Evolutionary conservation across 2,888 invertebrate species (phyloP), one percentile per base, ranked within the genome.

Genomic region (Lampropteryx suffumata): DNA sequence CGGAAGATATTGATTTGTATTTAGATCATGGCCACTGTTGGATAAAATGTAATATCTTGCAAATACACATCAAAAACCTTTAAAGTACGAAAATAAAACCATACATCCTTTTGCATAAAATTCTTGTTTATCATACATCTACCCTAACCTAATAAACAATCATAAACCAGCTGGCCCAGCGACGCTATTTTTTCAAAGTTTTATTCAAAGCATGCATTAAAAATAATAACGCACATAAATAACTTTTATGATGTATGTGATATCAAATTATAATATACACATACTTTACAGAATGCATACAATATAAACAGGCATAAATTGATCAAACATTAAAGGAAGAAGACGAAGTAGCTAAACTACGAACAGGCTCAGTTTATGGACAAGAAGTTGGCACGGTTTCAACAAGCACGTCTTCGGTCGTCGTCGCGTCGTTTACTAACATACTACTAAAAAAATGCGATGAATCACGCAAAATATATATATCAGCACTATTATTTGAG

Each of bases 321-420:
- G 54, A 52, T 55, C 46, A 53, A 59, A 62, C 53, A 46, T 55
- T 47, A 44, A 57, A 53, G 53, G 44, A 45, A 41, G 35, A 41
- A 40, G 41, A 41, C 32, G 21, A 50, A 41, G 47, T 53, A 51
- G 43, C 47, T 50, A 49, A 48, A 52, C 30, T 35, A 33, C 29
- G 29, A 47, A 47, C 7, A 24, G 24, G 32, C 47, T 59, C 54
- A 50, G 51, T 61, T 59, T 57, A 63, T 55, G 44, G 57, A 57
- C 51, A 54, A 57, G 39, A 50, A 36, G 50, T 61, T 64, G 66
- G 66, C 64, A 60, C 51, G 27, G 50, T 52, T 62, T 62, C 63
- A 65, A 61, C 45, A 40, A 51, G 56, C 50, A 42, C 41, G 36
- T 33, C 42, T 40, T 36, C 40, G 32, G 26, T 35, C 50, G 37